Base-by-base conservation (phyloP, 2,888 invertebrate genomes). In the Nasonia oneida region DNA sequence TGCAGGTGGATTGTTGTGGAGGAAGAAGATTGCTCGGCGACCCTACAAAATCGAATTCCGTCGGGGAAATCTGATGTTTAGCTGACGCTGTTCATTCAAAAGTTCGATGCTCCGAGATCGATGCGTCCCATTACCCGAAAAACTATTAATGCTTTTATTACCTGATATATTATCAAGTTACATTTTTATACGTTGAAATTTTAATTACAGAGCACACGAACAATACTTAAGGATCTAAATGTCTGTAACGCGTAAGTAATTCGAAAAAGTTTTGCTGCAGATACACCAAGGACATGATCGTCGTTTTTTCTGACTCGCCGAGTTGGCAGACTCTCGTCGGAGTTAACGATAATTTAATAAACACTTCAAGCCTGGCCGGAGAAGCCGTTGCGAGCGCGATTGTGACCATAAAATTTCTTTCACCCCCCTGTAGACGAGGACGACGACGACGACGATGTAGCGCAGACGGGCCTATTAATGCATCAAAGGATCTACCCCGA, bases 271-370 rank as follows among this genome's bases (percentile, higher is more conserved):
- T 42, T 42, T 42, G 8, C 42, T 42, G 57, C 57, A 61, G 6
- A 57, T 57, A 61, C 57, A n/a, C 15, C 23, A 6, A 8, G 57
- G 57, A 61, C 57, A n/a, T 61, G 1, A 18, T 57, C 57, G n/a
- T 23, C 57, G 18, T 61, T 8, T 61, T 61, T 61, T n/a, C 8
- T n/a, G 57, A 1, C 18, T 61, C 10, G 3, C 18, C 3, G 15
- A 3, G 57, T 61, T n/a, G 6, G 57, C 3, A 39, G 3, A 10
- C 5, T 47, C n/a, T 18, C 71, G 18, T 42, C n/a, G 18, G 18
- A 33, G n/a, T 73, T 47, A 23, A 42, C 23, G 73, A 39, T 73
- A 73, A 73, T 73, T 73, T 42, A 73, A 39, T 71, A 71, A 73
- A 39, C 42, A 73, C 73, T 47, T 73, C 42, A 73, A 73, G 42